A percentile compares a stretch with the other conserved stretches of the same genome.
Conservation (phyloP, 2,888 invertebrate genomes). For the Calameuta idolon region DNA sequence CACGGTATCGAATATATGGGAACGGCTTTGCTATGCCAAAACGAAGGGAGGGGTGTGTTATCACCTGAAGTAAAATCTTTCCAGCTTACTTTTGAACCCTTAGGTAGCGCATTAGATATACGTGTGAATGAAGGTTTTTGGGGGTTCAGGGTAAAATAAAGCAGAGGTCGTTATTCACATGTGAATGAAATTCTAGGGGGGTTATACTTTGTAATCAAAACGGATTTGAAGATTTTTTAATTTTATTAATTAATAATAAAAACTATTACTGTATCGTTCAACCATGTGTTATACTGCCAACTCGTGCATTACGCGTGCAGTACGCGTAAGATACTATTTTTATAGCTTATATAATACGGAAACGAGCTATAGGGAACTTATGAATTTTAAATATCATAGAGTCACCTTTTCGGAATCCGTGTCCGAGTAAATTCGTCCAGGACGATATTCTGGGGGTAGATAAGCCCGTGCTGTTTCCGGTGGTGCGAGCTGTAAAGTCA, state of each 20-base stretch:
- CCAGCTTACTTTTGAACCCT: not conserved
- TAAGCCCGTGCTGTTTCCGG: constrained; percentile 67
- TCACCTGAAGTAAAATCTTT: no score
- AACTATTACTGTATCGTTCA: not conserved
- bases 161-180: no score
- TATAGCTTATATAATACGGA: not conserved
- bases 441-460: constrained; percentile 71
- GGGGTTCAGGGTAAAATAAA: no score
- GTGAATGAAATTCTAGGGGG: not conserved
- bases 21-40: not conserved
- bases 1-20: not conserved
- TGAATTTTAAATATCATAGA: not conserved
- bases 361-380: not conserved
- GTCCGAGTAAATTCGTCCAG: constrained; percentile 69
- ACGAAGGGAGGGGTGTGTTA: not conserved
- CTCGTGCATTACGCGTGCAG: no score
- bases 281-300: not conserved
- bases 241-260: not conserved
- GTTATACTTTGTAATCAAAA: not conserved
- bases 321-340: not conserved
- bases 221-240: not conserved
- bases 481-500: constrained; percentile 63
- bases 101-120: not conserved
- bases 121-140: not conserved
- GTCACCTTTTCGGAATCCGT: constrained; percentile 72